Evolutionary conservation across 2,113 vertebrate species (phyloP), one percentile per base, ranked within the genome.

Genomic region (Brachyistius frenatus): DNA sequence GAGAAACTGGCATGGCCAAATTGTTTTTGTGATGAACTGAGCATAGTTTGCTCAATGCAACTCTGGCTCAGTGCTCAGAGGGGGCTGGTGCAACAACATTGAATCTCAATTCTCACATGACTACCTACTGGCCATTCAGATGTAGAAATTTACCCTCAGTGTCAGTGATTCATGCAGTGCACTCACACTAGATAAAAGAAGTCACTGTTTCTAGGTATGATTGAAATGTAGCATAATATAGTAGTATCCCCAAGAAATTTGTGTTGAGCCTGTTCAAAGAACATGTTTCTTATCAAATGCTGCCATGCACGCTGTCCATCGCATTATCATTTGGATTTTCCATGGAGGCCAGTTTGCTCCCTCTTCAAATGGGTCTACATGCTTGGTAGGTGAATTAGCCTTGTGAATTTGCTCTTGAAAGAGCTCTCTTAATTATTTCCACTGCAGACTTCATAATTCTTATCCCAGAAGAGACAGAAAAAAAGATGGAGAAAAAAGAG

Each of bases 291-390:
- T 71, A 70, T 65, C 63, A 57, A 47, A 67, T 73, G 73, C 73
- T 86, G 35, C 68, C 68, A 64, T 60, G n/a, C 67, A 69, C 76
- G 61, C 49, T 60, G 78, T 73, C 55, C 75, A 73, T 58, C 63
- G 66, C 75, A 80, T 68, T 67, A 85, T 76, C 62, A 5, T 76
- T 66, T 71, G 36, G 61, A 56, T 65, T 64, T 83, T n/a, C 65
- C 30, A 39, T 30, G 44, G 39, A 71, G 64, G 35, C 9, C 13
- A 57, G 71, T 77, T 68, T 54, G 36, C 3, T 58, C 66, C 33
- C 73, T 63, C 53, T 74, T 58, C 55, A 82, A 80, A 85, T 83
- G 60, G 57, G 47, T 73, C 64, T 80, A 58, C 35, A 13, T 62
- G 63, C 66, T 47, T 62, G 66, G 82, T 60, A 67, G 57, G 73